These are phyloP conservation scores for Pristiophorus japonicus DNA, from an alignment of 2,113 vertebrate genomes.

Conservation along the genomic window DNA sequence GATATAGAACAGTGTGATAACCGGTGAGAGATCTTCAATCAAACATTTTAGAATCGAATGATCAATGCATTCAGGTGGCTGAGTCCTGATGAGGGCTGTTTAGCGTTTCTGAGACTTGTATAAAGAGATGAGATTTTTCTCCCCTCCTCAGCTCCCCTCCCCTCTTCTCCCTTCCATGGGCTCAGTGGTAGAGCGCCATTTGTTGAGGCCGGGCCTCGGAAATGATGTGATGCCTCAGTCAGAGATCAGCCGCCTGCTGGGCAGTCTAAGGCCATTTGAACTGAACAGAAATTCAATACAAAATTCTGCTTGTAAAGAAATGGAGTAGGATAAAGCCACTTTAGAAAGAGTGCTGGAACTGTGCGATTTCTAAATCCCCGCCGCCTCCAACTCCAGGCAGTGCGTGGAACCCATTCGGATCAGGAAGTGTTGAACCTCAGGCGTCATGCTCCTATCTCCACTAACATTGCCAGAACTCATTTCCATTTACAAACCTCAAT, in stretches of 20 bases:
- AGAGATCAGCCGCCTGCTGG: neutral
- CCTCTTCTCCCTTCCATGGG: neutral
- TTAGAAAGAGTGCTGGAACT: neutral
- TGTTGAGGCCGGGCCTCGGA: neutral
- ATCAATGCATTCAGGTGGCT: neutral
- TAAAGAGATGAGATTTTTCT: neutral
- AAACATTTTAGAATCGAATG: neutral
- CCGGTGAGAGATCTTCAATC: neutral
- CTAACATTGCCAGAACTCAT: neutral
- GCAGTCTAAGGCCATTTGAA: neutral
- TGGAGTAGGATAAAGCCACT: neutral
- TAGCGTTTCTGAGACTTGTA: neutral
- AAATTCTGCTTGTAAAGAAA: neutral
- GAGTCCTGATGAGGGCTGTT: neutral
- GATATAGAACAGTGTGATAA: neutral
- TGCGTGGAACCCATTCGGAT: neutral
- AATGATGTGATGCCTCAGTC: neutral
- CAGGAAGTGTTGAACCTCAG: neutral
- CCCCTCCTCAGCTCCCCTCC: neutral
- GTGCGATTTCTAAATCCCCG: neutral
- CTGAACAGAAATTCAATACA: neutral
- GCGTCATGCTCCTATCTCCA: neutral
- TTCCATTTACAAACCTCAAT: neutral
- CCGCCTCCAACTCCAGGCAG: neutral
- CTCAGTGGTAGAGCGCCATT: neutral